Base-by-base conservation (phyloP, 2,888 invertebrate species). In the Hydrotaea diabolus region DNA sequence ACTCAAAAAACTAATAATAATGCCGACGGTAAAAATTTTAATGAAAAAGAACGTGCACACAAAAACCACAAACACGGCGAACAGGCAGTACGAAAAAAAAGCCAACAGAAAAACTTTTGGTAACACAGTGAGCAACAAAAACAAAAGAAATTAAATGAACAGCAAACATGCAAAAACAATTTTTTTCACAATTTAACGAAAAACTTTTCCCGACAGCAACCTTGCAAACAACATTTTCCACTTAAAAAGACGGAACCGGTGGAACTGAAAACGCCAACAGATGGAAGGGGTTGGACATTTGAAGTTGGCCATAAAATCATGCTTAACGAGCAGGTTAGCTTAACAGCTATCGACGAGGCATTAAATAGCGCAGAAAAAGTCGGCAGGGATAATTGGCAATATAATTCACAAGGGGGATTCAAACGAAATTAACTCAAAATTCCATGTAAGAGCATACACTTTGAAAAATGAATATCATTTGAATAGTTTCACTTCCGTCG, bases 161-260 rank as follows among this genome's bases (percentile, higher is more conserved):
- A 39, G 36, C 31, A 2, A 64, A 17, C 59, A 57, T 15, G 49
- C 15, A 3, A 73, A 53, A 73, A 53, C 15, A 5, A 80, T 72
- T 55, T n/a, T n/a, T n/a, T 66, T 21, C 5, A 76, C 71, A 62
- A 71, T 74, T 77, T 43, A 55, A 53, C 19, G 39, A 17, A 64
- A 82, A 85, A 82, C 49, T 83, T 82, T 82, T 69, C 13, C 69
- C 46, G 39, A 1, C 69, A 36, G 80, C 31, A 31, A 73, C 75
- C 87, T 87, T 66, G 23, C 46, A 87, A 90, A 90, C 90, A 91
- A 87, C 89, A 89, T 87, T 90, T 90, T 90, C 87, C 89, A 90
- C 91, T 90, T 91, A 89, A 39, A 59, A 11, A 71, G 62, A 26
- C 55, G 55, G 21, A 23, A 59, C 5, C 59, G 4, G 11, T 4